These are phyloP conservation scores for Diaprepes abbreviatus DNA, from an alignment of 2,888 invertebrate genomes.

Conservation along the genomic window DNA sequence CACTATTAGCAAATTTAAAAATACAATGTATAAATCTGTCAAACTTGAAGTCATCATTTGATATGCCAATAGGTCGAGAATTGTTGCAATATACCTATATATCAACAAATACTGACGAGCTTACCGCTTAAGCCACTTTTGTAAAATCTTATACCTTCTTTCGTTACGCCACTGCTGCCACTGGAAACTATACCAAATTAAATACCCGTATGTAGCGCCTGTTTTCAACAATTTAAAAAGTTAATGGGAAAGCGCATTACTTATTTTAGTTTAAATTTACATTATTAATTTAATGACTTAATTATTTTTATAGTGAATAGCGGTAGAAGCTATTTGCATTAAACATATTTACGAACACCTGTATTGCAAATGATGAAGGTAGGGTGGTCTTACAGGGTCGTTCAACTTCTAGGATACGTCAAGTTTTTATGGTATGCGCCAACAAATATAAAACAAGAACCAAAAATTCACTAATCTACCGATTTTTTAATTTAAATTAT, in stretches of 20 bases:
- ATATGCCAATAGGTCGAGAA: too few species aligned
- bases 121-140: too few species aligned
- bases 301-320: not conserved
- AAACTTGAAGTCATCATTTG: too few species aligned
- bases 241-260: not conserved
- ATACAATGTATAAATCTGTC: too few species aligned
- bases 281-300: slow-evolving; percentile 13
- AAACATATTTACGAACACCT: not conserved
- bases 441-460: too few species aligned
- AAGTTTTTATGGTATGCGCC: too few species aligned
- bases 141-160: too few species aligned
- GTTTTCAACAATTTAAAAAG: slow-evolving; percentile 8
- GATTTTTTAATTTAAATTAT: too few species aligned
- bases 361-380: not conserved
- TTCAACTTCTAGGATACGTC: not conserved
- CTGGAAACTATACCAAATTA: not conserved
- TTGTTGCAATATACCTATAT: too few species aligned
- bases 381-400: not conserved
- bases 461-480: too few species aligned
- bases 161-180: not conserved
- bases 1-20: too few species aligned
- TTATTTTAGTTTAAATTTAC: slow-evolving; percentile 5
- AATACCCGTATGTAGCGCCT: slow-evolving; percentile 8
- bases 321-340: not conserved
- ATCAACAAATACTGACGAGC: too few species aligned